Percentiles rank a stretch among this genome's conserved stretches.
These are phyloP conservation scores for Herminia tarsipennalis DNA, from an alignment of 2,888 invertebrate species.

Conservation along the genomic window DNA sequence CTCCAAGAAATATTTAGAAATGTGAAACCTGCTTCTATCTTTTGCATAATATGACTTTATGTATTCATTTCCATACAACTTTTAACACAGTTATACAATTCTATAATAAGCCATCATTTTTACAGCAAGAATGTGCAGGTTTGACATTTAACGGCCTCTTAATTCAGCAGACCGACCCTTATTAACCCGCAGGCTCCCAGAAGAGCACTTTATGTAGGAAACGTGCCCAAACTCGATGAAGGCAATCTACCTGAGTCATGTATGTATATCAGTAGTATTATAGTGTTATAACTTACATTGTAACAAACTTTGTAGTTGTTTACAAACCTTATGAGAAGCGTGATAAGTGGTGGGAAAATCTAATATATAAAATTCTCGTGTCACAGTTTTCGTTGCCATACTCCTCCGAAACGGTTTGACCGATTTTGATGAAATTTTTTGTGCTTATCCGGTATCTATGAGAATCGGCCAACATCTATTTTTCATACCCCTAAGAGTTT, in stretches of 20 bases:
- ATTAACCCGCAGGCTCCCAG: slow-evolving; percentile 33
- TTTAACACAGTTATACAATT: background rate
- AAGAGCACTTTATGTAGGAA: slow-evolving; percentile 42
- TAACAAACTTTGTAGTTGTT: slow-evolving; percentile 1
- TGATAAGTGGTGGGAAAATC: too few relatives aligned
- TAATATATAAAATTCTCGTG: too few relatives aligned
- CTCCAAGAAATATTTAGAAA: too few relatives aligned
- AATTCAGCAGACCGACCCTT: slow-evolving; percentile 36
- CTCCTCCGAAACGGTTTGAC: too few relatives aligned
- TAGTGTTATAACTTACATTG: slow-evolving; percentile 6
- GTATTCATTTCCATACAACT: background rate
- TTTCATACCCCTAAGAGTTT: too few relatives aligned
- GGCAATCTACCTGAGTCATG: slow-evolving; percentile 9
- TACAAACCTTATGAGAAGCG: background rate
- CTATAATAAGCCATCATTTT: slow-evolving; percentile 13
- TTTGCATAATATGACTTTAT: too few relatives aligned
- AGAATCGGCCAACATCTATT: too few relatives aligned
- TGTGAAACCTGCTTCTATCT: too few relatives aligned
- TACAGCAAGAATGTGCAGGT: slow-evolving; percentile 11
- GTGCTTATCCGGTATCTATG: too few relatives aligned
- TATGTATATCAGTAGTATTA: slow-evolving; percentile 4
- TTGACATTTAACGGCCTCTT: slow-evolving; percentile 23
- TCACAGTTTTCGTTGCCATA: too few relatives aligned
- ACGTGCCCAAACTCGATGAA: slow-evolving; percentile 39
- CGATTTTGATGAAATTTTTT: too few relatives aligned